phyloP scores from a whole-genome alignment of 2,113 vertebrate genomes.

The Lucifuga dentata region DNA sequence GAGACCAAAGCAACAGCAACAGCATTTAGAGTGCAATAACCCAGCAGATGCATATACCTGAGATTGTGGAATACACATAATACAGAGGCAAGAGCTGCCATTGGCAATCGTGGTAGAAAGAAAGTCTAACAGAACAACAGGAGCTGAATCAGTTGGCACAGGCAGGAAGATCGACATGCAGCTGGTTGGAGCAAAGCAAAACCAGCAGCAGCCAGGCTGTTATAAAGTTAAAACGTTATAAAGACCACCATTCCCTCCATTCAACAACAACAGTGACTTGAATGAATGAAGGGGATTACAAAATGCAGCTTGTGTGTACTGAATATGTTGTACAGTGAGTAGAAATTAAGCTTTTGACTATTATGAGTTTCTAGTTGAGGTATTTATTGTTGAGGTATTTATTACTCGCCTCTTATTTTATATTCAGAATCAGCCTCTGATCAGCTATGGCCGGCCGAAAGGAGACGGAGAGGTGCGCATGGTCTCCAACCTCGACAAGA shows the following conservation, averaged over 20 bases:
- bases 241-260: constrained; percentile 1
- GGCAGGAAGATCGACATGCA: too few relatives aligned
- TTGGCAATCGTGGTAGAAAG: neutral
- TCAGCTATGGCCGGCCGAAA: constrained; percentile 89
- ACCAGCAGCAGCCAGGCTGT: neutral
- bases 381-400: too few relatives aligned
- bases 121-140: constrained; percentile 4
- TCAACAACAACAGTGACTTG: neutral
- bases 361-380: too few relatives aligned
- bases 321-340: too few relatives aligned
- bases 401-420: neutral
- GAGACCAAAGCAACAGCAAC: too few relatives aligned
- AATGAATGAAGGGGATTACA: neutral
- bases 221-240: neutral
- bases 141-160: neutral
- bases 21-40: neutral
- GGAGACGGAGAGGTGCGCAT: constrained; percentile 91
- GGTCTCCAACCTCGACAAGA: constrained; percentile 90
- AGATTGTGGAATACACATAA: neutral
- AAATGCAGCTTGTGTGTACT: constrained; percentile 3
- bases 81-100: neutral
- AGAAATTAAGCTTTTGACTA: too few relatives aligned
- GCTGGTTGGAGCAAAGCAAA: neutral
- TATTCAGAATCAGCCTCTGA: constrained; percentile 89
- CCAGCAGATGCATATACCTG: neutral